These are phyloP conservation scores for Helostoma temminkii DNA, from an alignment of 2,797 vertebrate species.

Conservation along the genomic window DNA sequence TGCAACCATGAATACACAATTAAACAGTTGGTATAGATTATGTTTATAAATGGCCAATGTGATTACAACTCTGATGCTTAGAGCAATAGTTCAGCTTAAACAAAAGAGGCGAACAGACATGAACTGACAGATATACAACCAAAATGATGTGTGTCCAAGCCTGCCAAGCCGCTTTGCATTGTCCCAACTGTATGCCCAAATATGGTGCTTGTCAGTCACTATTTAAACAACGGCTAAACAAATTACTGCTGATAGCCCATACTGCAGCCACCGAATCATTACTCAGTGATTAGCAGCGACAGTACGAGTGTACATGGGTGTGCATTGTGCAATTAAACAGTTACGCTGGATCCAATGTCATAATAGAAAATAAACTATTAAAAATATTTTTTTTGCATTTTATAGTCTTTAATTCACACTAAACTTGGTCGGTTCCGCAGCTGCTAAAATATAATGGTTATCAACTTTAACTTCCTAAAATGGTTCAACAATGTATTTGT, in stretches of 20 bases:
- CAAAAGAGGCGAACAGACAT: not conserved
- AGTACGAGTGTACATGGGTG: not conserved
- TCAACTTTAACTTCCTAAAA: not conserved
- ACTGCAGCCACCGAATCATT: not conserved
- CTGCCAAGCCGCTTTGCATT: slow-evolving; percentile 51
- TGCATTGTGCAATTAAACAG: not conserved
- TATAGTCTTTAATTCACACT: not conserved
- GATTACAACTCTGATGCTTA: not conserved
- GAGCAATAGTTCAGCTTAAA: not conserved
- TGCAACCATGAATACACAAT: not conserved
- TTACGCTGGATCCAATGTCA: not conserved
- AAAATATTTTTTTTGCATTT: not conserved
- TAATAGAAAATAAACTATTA: not conserved
- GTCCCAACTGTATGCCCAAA: slow-evolving; percentile 34
- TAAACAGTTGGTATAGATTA: not conserved
- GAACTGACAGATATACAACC: not conserved
- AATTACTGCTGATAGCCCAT: slow-evolving; percentile 25
- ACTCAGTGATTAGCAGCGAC: not conserved
- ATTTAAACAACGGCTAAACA: slow-evolving; percentile 58
- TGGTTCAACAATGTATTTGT: too few species aligned
- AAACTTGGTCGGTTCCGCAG: not conserved
- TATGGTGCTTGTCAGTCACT: slow-evolving; percentile 29
- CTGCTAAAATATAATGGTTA: not conserved
- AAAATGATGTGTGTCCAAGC: not conserved
- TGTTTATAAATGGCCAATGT: not conserved